Conservation (phyloP, 2,113 vertebrate genomes). For the Cryptoleucopteryx plumbea region DNA sequence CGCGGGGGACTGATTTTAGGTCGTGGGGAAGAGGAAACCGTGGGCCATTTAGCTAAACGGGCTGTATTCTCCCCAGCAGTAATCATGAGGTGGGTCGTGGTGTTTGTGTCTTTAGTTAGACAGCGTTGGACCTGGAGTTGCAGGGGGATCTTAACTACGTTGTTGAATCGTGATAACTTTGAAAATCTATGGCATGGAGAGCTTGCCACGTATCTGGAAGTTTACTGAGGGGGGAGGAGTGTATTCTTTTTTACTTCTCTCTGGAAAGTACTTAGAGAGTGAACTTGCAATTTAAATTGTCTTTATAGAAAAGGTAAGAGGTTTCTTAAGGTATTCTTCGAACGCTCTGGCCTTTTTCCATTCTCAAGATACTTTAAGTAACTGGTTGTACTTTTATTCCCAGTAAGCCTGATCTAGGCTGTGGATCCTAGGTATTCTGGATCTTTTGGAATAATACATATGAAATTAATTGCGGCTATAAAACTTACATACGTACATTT, state of each 20-base stretch:
- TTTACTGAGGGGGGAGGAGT: too few relatives aligned
- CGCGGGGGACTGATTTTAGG: neutral
- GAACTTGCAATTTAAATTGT: neutral
- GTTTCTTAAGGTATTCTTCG: neutral
- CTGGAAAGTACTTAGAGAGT: neutral
- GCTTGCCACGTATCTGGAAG: neutral
- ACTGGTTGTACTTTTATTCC: neutral
- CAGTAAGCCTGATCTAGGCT: neutral
- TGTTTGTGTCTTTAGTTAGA: neutral
- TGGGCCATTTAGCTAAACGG: neutral
- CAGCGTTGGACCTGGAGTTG: neutral
- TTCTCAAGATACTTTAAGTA: neutral
- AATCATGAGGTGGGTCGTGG: neutral
- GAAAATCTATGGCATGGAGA: neutral
- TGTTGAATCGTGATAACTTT: neutral
- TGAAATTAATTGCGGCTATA: fast-evolving
- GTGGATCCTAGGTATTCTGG: neutral
- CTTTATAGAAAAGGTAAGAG: neutral
- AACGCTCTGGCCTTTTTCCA: neutral
- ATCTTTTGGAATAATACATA: neutral
- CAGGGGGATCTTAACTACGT: neutral
- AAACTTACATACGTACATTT: fast-evolving
- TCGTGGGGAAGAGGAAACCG: neutral
- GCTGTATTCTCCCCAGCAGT: neutral
- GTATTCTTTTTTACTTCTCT: neutral